Evolutionary conservation across 2,797 vertebrate genomes (phyloP), one percentile per base, ranked within the genome.

Genomic region (Cuculus canorus): DNA sequence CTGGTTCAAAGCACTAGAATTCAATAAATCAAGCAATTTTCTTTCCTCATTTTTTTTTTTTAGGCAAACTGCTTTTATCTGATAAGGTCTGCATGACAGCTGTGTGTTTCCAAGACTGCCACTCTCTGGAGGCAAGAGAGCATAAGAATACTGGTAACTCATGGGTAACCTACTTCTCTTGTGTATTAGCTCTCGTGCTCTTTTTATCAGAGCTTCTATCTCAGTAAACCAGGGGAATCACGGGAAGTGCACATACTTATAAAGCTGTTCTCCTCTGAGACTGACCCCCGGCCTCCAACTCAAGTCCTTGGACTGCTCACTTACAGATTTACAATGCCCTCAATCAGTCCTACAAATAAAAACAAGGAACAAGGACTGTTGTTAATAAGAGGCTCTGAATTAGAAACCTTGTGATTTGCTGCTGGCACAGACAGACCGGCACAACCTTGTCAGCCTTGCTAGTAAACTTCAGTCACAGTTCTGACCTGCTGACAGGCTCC

Each of bases 401-500:
- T 72, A 87, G 82, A 72, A 92, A 76, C 50, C 45, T 64, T 75
- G 78, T 92, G 93, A 82, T 95, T 68, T 90, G 86, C 85, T 89
- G 79, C 92, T 86, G 76, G 79, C 70, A 80, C 57, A 76, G 92
- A 52, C 43, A 68, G 77, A 41, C n/a, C 1, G 6, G 71, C 61
- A 85, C 69, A 92, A 94, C 91, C 91, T 90, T 91, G 79, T 92
- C 92, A 92, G 64, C 53, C 77, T 70, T 33, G 28, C 47, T 97
- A 71, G 95, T 92, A 94, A 96, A 90, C 81, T 69, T 83, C 88
- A 79, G 75, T 54, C 88, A 72, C 82, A 83, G 82, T 9, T 12
- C 79, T 95, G 96, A 96, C 91, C 92, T 82, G 68, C 84, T 94
- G 94, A 80, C 88, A 82, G 70, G 60, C 53, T 93, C 53, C 64